A percentile compares a stretch with the other conserved stretches of the same genome.
These are phyloP conservation scores for Selenia dentaria DNA, from an alignment of 2,888 invertebrate genomes.

Conservation along the genomic window DNA sequence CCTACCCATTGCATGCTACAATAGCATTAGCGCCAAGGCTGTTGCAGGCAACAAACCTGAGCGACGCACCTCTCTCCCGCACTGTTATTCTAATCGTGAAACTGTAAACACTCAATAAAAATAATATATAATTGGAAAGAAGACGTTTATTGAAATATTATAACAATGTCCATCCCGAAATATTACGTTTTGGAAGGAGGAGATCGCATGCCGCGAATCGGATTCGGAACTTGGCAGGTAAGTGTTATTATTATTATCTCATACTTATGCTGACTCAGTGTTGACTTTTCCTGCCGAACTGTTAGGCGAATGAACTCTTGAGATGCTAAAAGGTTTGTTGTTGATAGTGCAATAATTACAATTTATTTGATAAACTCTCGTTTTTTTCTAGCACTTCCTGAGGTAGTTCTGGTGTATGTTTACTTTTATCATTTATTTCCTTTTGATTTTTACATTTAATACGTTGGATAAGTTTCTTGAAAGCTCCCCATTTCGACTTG, in stretches of 20 bases:
- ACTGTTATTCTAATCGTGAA: constrained; percentile 41
- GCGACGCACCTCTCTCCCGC: constrained; percentile 38
- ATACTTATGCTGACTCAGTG: neutral
- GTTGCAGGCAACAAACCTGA: constrained; percentile 23
- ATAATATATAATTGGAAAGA: constrained; percentile 18
- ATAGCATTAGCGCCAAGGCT: constrained; percentile 38
- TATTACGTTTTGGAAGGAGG: constrained; percentile 75
- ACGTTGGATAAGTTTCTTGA: constrained; percentile 50
- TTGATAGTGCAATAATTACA: neutral
- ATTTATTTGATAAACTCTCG: neutral
- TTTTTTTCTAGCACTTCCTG: constrained; percentile 7
- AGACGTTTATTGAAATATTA: constrained; percentile 22
- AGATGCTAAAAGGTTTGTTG: constrained; percentile 6
- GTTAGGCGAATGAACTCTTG: constrained; percentile 24
- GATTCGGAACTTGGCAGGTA: constrained; percentile 93
- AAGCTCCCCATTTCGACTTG: constrained; percentile 56
- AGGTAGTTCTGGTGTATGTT: constrained; percentile 14
- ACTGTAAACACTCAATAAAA: constrained; percentile 36
- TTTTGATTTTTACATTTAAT: constrained; percentile 39
- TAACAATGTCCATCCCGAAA: constrained; percentile 62
- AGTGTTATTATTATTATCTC: constrained; percentile 41
- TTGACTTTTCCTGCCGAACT: too few relatives aligned
- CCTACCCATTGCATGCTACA: constrained; percentile 20
- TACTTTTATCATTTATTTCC: constrained; percentile 22
- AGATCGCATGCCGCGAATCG: constrained; percentile 88